Evolutionary conservation across 2,113 vertebrate genomes (phyloP).

Genomic region (Seriola aureovittata): DNA sequence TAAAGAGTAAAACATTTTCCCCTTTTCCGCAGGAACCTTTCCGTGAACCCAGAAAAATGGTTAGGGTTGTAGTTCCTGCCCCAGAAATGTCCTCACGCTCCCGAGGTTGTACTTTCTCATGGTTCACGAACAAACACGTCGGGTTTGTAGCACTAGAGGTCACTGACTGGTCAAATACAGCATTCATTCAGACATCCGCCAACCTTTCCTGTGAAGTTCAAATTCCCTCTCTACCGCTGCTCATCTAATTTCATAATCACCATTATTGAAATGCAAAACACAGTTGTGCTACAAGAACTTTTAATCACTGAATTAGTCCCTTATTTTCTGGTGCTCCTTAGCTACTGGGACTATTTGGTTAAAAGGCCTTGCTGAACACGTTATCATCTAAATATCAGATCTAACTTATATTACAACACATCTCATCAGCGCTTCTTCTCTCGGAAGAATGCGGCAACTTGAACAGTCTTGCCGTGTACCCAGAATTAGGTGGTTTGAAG

Average conservation of each 20-base stretch:
- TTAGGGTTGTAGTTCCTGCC: not conserved
- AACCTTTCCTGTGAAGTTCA: not conserved
- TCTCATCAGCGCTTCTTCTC: conserved; percentile 30
- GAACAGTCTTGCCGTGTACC: conserved; percentile 17
- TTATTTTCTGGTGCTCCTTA: not conserved
- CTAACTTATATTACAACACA: not conserved
- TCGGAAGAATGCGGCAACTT: conserved; percentile 8
- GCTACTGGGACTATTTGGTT: not conserved
- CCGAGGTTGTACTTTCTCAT: not conserved
- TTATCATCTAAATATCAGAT: not conserved
- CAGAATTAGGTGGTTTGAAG: conserved; percentile 38
- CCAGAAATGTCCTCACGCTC: not conserved
- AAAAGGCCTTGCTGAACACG: not conserved
- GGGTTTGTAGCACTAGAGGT: not conserved
- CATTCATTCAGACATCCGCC: no score
- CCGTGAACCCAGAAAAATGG: not conserved
- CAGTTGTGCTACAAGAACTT: not conserved
- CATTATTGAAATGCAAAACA: not conserved
- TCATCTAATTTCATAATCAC: not conserved
- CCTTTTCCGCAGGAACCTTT: not conserved
- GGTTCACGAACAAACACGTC: not conserved
- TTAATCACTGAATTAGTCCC: not conserved
- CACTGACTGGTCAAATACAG: not conserved
- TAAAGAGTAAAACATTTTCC: not conserved
- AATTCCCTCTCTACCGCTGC: not conserved